Conservation (phyloP, 2,888 invertebrate species). For the Calephelis perditalis region DNA sequence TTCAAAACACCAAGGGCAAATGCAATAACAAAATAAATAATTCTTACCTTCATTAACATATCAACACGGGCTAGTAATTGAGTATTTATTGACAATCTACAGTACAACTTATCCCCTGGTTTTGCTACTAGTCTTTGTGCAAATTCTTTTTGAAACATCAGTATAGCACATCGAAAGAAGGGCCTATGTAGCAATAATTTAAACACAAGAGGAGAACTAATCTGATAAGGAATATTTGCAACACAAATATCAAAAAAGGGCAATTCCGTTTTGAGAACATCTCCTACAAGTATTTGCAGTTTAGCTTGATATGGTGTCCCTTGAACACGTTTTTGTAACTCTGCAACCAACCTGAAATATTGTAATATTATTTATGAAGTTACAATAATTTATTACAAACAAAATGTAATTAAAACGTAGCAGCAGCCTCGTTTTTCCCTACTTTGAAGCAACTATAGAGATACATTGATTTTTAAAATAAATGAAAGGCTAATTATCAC, state of each 20-base stretch:
- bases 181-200: constrained; percentile 93
- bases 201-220: constrained; percentile 97
- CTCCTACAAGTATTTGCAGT: constrained; percentile 94
- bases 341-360: constrained; percentile 88
- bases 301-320: constrained; percentile 93
- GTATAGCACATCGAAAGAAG: constrained; percentile 93
- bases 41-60: constrained; percentile 92
- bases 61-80: constrained; percentile 97
- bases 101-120: constrained; percentile 98
- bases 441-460: too few relatives aligned
- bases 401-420: too few relatives aligned
- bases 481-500: too few relatives aligned
- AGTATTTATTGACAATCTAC: constrained; percentile 96
- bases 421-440: too few relatives aligned
- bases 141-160: constrained; percentile 99
- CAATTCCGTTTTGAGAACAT: constrained; percentile 94
- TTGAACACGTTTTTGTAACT: constrained; percentile 97
- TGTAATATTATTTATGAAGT: neutral
- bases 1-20: too few relatives aligned
- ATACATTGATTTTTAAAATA: too few relatives aligned
- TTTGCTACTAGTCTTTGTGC: constrained; percentile 97
- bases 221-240: constrained; percentile 99
- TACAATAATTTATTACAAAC: too few relatives aligned
- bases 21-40: neutral
- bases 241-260: constrained; percentile 99